A percentile compares a stretch with the other conserved stretches of the same genome.
These are phyloP conservation scores for Lathronympha strigana DNA, from an alignment of 2,888 invertebrate genomes.

Conservation along the genomic window DNA sequence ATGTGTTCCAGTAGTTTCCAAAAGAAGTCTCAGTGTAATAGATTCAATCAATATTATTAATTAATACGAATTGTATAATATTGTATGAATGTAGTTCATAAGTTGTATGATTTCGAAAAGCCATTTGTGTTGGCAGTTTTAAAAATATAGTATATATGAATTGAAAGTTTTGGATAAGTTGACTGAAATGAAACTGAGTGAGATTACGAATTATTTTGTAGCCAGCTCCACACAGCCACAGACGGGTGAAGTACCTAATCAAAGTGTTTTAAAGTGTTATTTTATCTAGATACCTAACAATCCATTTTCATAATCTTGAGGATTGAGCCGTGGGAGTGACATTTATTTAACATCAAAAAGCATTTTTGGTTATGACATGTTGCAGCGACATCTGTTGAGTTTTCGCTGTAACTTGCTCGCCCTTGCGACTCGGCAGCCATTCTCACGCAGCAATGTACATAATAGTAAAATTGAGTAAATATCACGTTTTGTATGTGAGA, in stretches of 20 bases:
- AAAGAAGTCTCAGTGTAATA: slow-evolving; percentile 36
- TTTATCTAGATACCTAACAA: neutral
- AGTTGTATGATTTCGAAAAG: slow-evolving; percentile 34
- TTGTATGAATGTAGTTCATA: slow-evolving; percentile 39
- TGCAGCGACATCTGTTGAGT: slow-evolving; percentile 18
- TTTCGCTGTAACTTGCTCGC: slow-evolving; percentile 3
- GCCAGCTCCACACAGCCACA: slow-evolving; percentile 24
- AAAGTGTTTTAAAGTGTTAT: neutral
- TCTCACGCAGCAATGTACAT: slow-evolving; percentile 54
- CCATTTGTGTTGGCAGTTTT: slow-evolving; percentile 21
- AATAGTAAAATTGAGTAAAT: slow-evolving; percentile 61
- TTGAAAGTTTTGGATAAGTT: slow-evolving; percentile 36
- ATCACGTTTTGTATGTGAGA: slow-evolving; percentile 50
- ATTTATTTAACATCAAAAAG: slow-evolving; percentile 9
- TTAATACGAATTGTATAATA: slow-evolving; percentile 31
- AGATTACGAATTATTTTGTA: slow-evolving; percentile 47
- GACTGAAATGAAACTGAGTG: slow-evolving; percentile 51
- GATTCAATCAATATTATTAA: slow-evolving; percentile 31
- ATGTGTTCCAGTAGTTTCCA: slow-evolving; percentile 25
- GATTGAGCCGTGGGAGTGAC: neutral
- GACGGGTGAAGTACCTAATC: slow-evolving; percentile 1
- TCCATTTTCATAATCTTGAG: neutral
- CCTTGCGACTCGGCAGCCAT: slow-evolving; percentile 17
- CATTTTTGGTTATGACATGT: neutral
- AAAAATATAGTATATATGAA: slow-evolving; percentile 31